These are phyloP conservation scores for Corella eumyota DNA, from an alignment of 23 tunicate genomes.

Conservation along the genomic window DNA sequence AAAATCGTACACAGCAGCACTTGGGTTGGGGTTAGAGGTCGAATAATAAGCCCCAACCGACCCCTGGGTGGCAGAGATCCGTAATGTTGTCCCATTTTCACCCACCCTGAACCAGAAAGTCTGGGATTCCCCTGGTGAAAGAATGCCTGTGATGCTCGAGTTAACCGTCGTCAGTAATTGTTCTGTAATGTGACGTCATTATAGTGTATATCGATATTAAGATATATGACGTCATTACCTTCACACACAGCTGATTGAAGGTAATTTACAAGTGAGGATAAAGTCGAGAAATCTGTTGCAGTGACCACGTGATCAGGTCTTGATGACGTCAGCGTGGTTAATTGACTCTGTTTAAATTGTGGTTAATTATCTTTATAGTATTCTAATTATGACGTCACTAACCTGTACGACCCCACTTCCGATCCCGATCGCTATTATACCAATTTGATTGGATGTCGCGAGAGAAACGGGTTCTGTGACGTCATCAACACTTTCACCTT, in stretches of 20 bases:
- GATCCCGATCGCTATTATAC: slow-evolving; percentile 20
- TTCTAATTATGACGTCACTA: background rate
- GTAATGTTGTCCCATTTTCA: slow-evolving; percentile 1
- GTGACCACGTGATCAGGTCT: slow-evolving; percentile 5
- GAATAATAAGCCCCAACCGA: slow-evolving; percentile 26
- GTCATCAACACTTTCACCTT: slow-evolving; percentile 3
- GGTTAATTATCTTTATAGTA: too few relatives aligned
- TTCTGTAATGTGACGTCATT: too few relatives aligned
- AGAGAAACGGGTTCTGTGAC: background rate
- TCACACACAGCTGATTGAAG: slow-evolving; percentile 10
- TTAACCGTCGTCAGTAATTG: slow-evolving; percentile 10
- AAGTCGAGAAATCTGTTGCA: background rate
- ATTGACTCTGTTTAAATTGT: background rate
- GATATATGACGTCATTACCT: background rate
- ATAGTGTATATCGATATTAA: too few relatives aligned
- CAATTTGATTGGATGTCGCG: slow-evolving; percentile 6
- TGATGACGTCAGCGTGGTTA: background rate
- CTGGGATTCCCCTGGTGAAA: slow-evolving; percentile 13
- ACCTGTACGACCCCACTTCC: slow-evolving; percentile 3
- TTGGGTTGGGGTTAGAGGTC: slow-evolving; percentile 15
- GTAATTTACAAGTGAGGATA: background rate
- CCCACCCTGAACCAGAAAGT: slow-evolving; percentile 5
- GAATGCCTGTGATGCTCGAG: slow-evolving; percentile 5
- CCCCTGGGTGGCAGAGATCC: slow-evolving; percentile 26
- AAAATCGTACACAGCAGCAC: slow-evolving; percentile 19